Conservation (phyloP, 2,113 vertebrate genomes). For the Ctenodactylus gundi region DNA sequence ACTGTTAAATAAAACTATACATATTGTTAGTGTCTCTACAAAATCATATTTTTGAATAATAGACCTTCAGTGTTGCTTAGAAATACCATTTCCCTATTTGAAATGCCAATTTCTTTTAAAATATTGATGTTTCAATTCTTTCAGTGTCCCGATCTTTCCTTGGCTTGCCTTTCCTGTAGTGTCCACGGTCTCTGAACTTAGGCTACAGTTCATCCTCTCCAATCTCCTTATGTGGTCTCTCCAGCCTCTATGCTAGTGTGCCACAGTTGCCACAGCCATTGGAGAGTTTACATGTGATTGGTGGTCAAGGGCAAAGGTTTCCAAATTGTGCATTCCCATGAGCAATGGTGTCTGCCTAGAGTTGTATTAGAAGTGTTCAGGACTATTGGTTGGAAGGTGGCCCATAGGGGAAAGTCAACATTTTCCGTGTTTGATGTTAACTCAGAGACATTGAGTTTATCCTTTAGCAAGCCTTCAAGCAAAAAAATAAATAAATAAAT, state of each 20-base stretch:
- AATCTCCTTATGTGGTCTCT: not conserved
- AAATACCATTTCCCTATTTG: not conserved
- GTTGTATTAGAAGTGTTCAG: not conserved
- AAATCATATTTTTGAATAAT: not conserved
- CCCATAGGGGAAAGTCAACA: accelerated
- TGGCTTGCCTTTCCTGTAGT: not conserved
- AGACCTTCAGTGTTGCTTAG: not conserved
- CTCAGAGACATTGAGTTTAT: not conserved
- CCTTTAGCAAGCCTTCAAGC: not conserved
- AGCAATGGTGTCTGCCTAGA: not conserved
- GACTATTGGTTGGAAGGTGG: no score
- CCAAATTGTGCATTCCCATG: not conserved
- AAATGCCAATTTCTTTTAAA: not conserved
- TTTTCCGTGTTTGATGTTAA: not conserved
- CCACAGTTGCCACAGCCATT: not conserved
- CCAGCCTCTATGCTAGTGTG: not conserved
- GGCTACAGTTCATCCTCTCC: not conserved
- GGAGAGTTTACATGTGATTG: not conserved
- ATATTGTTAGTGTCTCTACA: no score
- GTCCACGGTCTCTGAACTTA: not conserved
- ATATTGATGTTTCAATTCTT: not conserved
- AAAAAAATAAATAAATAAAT: not conserved
- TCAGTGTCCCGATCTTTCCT: not conserved
- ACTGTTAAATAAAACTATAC: not conserved
- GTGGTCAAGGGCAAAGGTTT: not conserved